Percentiles rank a stretch among this genome's conserved stretches.
phyloP scores from a whole-genome alignment of 2,113 vertebrate genomes.

The Cyanoderma ruficeps region DNA sequence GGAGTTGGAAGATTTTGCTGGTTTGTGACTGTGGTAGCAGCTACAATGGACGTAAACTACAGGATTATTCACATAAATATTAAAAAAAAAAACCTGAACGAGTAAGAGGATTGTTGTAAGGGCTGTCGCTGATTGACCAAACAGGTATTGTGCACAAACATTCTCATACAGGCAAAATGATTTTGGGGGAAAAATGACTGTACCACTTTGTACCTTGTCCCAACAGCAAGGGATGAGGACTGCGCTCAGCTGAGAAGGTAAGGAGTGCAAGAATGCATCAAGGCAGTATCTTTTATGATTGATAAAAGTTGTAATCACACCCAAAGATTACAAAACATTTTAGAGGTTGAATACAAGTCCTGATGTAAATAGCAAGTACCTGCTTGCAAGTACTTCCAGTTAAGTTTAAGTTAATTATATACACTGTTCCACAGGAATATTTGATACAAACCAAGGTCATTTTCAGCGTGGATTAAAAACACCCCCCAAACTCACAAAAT shows the following conservation, averaged over 20 bases:
- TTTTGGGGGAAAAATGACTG: not conserved
- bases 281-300: not conserved
- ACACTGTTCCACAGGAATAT: not conserved
- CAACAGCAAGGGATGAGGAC: not conserved
- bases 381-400: not conserved
- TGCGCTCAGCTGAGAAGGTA: not conserved
- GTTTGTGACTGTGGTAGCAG: not conserved
- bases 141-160: not conserved
- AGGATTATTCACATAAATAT: not conserved
- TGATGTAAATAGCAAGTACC: not conserved
- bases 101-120: not conserved
- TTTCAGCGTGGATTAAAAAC: not conserved
- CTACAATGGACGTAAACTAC: accelerated
- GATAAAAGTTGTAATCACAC: not conserved
- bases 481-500: not conserved
- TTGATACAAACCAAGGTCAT: not conserved
- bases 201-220: accelerated
- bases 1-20: not conserved
- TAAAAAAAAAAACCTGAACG: not conserved
- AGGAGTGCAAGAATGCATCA: not conserved
- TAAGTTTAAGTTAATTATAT: not conserved
- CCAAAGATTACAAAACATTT: not conserved
- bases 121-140: not conserved
- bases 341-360: not conserved
- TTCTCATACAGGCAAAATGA: not conserved